phyloP scores from a whole-genome alignment of 2,888 invertebrate species.

The Trissonchulus latispiculum region DNA sequence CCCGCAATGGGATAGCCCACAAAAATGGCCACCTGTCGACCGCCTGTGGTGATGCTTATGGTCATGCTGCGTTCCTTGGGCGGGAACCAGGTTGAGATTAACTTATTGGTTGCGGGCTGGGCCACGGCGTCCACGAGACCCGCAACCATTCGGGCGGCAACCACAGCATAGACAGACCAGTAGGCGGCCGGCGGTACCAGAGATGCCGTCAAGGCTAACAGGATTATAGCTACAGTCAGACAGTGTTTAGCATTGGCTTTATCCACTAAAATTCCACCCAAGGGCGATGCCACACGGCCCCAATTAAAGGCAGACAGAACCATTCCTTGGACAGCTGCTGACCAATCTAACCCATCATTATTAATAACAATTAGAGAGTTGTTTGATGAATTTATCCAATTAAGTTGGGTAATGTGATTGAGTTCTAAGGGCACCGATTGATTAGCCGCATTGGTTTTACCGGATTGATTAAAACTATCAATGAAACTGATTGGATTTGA shows the following conservation, averaged over 20 bases:
- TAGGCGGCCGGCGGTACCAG: neutral
- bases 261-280: conserved; percentile 10
- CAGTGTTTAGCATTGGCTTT: neutral
- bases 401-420: too few relatives aligned
- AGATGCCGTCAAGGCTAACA: neutral
- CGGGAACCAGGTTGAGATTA: conserved; percentile 17
- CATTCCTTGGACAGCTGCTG: neutral
- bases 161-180: conserved; percentile 3
- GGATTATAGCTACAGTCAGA: neutral
- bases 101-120: conserved; percentile 16
- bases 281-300: conserved; percentile 18
- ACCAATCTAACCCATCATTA: conserved; percentile 5
- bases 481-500: neutral
- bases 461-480: neutral
- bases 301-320: conserved; percentile 18
- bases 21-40: conserved; percentile 18
- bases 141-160: neutral
- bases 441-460: too few relatives aligned
- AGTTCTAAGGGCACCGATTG: too few relatives aligned
- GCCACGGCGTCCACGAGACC: conserved; percentile 20
- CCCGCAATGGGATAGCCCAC: conserved; percentile 17
- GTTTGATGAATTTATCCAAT: too few relatives aligned
- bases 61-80: conserved; percentile 5
- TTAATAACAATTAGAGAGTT: neutral
- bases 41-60: conserved; percentile 15